Evolutionary conservation across 2,797 vertebrate species (phyloP), one percentile per base, ranked within the genome.

Genomic region (Rhynchotus rufescens): DNA sequence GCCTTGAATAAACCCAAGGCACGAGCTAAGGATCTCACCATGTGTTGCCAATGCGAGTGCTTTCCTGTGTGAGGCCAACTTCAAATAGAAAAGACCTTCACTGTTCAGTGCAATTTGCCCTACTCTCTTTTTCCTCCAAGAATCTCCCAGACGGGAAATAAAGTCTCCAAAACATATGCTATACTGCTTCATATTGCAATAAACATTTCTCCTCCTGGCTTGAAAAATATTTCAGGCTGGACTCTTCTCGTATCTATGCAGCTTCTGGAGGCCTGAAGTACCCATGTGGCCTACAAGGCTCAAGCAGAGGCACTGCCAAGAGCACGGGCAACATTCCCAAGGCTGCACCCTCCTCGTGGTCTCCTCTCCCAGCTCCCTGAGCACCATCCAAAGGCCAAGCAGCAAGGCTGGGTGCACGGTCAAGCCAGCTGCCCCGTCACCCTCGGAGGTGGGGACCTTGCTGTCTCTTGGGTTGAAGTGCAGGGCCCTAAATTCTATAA

Each of bases 391-490:
- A 2, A 75, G 59, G 32, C 30, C 28, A 44, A 69, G 38, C 38
- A 2, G 4, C 51, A 45, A 74, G 40, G 12, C 40, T n/a, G 40
- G 40, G 47, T 67, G 34, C 20, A 25, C 45, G 20, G 8, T 30
- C 36, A 15, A 32, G 36, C 26, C 26, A 38, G 5, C 26, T 51
- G 76, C 49, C 28, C 57, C 4, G 0, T 4, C 32, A 32, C 44
- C 23, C 36, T 65, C 45, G 9, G 38, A 14, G 44, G 25, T 44
- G 30, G 28, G 51, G 26, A 25, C 40, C 30, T 10, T n/a, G 30
- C 11, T 2, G 6, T 44, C 22, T 5, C 62, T n/a, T 0, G 1
- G 28, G 28, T 2, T 34, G 38, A 45, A 65, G 38, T 10, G 38
- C 23, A 17, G 57, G 12, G 56, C 61, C 44, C 47, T 49, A 6